Evolutionary conservation across 2,888 invertebrate species (phyloP).

Genomic region (Yponomeuta malinellus): DNA sequence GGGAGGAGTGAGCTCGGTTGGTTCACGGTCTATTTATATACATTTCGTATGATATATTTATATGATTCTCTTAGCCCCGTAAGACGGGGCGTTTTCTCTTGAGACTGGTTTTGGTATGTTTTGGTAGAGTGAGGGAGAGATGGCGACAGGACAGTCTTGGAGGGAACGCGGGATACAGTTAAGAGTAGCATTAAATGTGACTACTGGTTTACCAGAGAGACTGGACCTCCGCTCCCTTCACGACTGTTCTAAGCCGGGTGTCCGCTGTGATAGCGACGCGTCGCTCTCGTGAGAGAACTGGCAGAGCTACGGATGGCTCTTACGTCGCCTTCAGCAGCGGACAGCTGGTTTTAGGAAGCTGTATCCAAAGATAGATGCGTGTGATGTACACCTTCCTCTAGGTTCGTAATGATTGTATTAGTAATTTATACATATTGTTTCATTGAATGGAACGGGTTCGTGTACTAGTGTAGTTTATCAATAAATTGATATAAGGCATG

Average conservation of each 20-base stretch:
- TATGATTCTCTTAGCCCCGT: not conserved
- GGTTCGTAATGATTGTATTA: constrained; percentile 43
- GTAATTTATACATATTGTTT: constrained; percentile 47
- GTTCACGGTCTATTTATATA: constrained; percentile 17
- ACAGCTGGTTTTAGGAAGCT: not conserved
- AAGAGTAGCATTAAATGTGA: not conserved
- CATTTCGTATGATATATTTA: constrained; percentile 17
- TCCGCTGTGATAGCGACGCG: not conserved
- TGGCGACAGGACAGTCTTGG: constrained; percentile 4
- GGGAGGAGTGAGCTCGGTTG: not conserved
- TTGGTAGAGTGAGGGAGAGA: constrained; percentile 16
- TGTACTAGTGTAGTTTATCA: constrained; percentile 30
- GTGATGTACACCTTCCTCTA: constrained; percentile 70
- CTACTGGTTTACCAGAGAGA: not conserved
- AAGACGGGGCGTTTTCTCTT: constrained; percentile 17
- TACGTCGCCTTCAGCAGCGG: constrained; percentile 15
- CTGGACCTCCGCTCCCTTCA: not conserved
- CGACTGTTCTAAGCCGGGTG: not conserved
- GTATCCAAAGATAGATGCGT: constrained; percentile 71
- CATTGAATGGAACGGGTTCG: constrained; percentile 1
- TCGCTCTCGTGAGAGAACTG: not conserved
- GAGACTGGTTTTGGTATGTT: constrained; percentile 15
- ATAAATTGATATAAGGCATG: constrained; percentile 5
- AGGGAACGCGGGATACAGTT: not conserved
- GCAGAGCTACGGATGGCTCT: not conserved